phyloP scores from a whole-genome alignment of 2,888 invertebrate genomes.

The Mallateleia sp. region DNA sequence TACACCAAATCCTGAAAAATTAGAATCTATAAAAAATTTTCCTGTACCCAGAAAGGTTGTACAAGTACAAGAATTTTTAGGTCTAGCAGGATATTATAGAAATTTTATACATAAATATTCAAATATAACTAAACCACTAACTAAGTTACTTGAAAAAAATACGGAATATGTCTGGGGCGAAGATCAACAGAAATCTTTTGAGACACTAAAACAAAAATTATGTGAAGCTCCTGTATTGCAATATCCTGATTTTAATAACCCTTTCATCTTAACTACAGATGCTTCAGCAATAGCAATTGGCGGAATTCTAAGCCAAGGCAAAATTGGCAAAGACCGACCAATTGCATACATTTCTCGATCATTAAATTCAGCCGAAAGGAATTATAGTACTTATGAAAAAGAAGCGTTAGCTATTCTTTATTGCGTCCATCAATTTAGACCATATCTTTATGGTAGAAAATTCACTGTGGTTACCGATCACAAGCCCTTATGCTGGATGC shows the following conservation, averaged over 20 bases:
- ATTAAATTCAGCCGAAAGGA: not conserved
- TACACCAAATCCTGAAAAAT: slow-evolving; percentile 8
- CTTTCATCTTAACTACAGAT: slow-evolving; percentile 63
- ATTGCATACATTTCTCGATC: not conserved
- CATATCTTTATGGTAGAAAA: slow-evolving; percentile 29
- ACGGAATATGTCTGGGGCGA: not conserved
- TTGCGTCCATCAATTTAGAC: slow-evolving; percentile 21
- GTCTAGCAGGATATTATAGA: slow-evolving; percentile 6
- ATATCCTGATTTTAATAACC: slow-evolving; percentile 58
- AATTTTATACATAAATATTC: slow-evolving; percentile 12
- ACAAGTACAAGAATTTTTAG: slow-evolving; percentile 13
- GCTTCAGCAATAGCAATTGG: slow-evolving; percentile 61
- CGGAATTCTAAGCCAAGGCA: slow-evolving; percentile 66
- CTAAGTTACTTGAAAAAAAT: not conserved
- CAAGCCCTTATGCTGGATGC: not conserved
- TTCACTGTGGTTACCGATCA: not conserved
- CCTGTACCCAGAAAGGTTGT: slow-evolving; percentile 29
- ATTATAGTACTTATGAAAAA: slow-evolving; percentile 29
- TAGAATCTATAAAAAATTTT: slow-evolving; percentile 18
- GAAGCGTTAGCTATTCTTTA: slow-evolving; percentile 24
- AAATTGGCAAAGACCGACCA: slow-evolving; percentile 13
- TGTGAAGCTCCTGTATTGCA: slow-evolving; percentile 63
- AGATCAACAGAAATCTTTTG: slow-evolving; percentile 14
- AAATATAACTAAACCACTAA: slow-evolving; percentile 2
- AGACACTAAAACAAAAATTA: slow-evolving; percentile 42